Conservation (phyloP, 2,888 invertebrate species). For the Drosophila leonis region DNA sequence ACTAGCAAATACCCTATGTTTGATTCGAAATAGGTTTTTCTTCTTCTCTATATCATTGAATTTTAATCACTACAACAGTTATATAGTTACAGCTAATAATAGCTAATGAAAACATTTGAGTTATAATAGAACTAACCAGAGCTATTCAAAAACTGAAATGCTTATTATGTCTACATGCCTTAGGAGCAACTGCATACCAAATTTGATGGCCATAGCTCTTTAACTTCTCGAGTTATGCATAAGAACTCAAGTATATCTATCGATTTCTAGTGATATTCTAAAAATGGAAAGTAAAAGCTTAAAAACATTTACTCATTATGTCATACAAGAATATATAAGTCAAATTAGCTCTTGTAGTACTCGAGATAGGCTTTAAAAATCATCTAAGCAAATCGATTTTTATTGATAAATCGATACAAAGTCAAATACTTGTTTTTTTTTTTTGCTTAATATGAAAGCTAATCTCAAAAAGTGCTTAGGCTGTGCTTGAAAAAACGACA, state of each 20-base stretch:
- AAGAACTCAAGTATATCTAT: background rate
- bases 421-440: too few species aligned
- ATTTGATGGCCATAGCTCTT: background rate
- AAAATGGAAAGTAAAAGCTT: too few species aligned
- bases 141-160: background rate
- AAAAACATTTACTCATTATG: too few species aligned
- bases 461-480: too few species aligned
- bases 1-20: slow-evolving; percentile 10
- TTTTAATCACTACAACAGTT: too few species aligned
- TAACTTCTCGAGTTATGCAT: background rate
- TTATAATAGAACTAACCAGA: background rate
- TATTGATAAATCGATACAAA: background rate
- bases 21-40: too few species aligned
- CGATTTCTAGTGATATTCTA: background rate
- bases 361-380: background rate
- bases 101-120: background rate
- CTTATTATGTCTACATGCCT: too few species aligned
- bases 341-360: background rate
- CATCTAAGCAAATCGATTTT: background rate
- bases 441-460: too few species aligned
- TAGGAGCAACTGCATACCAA: background rate
- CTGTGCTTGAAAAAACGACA: background rate
- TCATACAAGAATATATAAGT: background rate
- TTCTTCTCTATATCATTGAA: too few species aligned
- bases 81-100: too few species aligned